Evolutionary conservation across 2,113 vertebrate species (phyloP).

Genomic region (Pachypanchax playfairii): DNA sequence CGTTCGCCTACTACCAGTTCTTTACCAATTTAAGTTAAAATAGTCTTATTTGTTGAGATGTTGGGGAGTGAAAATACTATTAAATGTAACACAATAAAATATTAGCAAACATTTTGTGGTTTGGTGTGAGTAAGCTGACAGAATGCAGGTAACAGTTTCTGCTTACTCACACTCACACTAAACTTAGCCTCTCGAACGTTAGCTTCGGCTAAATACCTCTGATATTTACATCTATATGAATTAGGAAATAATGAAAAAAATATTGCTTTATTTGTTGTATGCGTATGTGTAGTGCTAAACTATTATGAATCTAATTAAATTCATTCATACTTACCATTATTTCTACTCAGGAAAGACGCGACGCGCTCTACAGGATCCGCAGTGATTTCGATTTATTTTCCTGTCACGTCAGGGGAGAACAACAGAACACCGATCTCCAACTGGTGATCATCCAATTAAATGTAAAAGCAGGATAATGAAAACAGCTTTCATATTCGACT

Average conservation of each 20-base stretch:
- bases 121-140: neutral
- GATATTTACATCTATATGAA: neutral
- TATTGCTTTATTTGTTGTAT: fast-evolving
- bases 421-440: constrained; percentile 51
- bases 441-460: neutral
- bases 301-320: fast-evolving
- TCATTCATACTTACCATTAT: constrained; percentile 77
- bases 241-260: neutral
- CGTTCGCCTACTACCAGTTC: constrained; percentile 2
- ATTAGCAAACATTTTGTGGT: neutral
- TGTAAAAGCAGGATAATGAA: too few relatives aligned
- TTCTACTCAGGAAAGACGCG: constrained; percentile 30
- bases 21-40: neutral
- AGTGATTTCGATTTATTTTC: constrained; percentile 55
- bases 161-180: constrained; percentile 74
- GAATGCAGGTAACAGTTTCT: constrained; percentile 42
- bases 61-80: neutral
- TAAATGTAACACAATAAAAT: fast-evolving
- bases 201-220: neutral
- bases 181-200: constrained; percentile 35
- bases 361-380: constrained; percentile 14
- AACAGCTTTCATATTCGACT: too few relatives aligned
- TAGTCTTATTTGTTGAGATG: neutral
- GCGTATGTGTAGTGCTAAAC: neutral
- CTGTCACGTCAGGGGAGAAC: constrained; percentile 38